A percentile compares a stretch with the other conserved stretches of the same genome.
These are phyloP conservation scores for Etheostoma spectabile DNA, from an alignment of 2,113 vertebrate genomes.

Conservation along the genomic window DNA sequence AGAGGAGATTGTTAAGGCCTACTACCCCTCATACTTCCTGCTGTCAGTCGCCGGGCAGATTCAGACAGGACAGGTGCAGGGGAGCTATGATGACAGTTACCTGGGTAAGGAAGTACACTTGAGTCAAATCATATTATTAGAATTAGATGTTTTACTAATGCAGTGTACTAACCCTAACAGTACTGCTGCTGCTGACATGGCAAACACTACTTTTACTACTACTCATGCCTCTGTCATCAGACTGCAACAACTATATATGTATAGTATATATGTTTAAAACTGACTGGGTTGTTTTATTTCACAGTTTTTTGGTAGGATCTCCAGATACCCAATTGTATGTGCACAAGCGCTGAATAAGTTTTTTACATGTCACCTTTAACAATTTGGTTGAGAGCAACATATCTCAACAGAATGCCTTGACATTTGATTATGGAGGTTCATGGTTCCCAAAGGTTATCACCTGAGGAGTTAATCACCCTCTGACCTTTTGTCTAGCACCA, in stretches of 20 bases:
- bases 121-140: background rate
- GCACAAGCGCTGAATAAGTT: too few relatives aligned
- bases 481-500: background rate
- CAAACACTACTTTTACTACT: background rate
- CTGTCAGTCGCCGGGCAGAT: conserved; percentile 87
- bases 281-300: too few relatives aligned
- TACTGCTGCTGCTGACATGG: background rate
- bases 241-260: background rate
- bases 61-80: conserved; percentile 85
- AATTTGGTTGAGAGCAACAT: background rate
- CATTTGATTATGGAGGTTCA: background rate
- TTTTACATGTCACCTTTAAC: background rate
- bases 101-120: conserved; percentile 81
- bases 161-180: background rate
- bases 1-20: conserved; percentile 88
- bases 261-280: too few relatives aligned
- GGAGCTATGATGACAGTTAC: conserved; percentile 91
- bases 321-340: too few relatives aligned
- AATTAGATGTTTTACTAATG: background rate
- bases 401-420: background rate
- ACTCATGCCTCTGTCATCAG: background rate
- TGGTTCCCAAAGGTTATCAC: background rate
- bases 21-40: conserved; percentile 89
- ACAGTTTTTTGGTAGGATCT: too few relatives aligned
- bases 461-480: background rate